Evolutionary conservation across 2,888 invertebrate species (phyloP), one percentile per base, ranked within the genome.

Genomic region (Gortyna flavago): DNA sequence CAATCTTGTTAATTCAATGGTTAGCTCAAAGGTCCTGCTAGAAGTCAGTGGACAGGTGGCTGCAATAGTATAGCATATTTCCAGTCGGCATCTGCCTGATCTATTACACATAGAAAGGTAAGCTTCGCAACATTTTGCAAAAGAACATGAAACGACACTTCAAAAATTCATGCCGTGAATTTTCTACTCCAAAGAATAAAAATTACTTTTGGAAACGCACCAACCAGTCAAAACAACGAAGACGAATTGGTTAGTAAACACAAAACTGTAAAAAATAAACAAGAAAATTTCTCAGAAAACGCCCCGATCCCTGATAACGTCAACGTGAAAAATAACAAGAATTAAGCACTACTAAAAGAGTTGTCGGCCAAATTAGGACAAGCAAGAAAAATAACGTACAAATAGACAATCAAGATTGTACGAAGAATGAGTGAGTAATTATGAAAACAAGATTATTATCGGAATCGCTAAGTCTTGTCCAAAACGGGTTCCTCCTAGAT

Each of bases 371-470:
- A 94, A 94, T 95, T 94, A 95, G 94, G 93, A 90, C 91, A 91
- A 92, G 88, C 87, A 92, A 93, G 94, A 95, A 94, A 95, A 94
- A 95, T 95, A 94, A 93, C 94, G 90, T 94, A 96, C 95, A 95
- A 96, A 96, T 94, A 95, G 92, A 91, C 89, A 88, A 96, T 96
- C 95, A 95, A 95, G 96, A 95, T 96, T 94, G 94, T 94, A 93
- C 91, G 93, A 95, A 94, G 94, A 94, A 96, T 95, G 94, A 94
- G 91, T 93, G 91, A 93, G 95, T 96, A 95, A 96, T 96, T 96
- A 96, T 96, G 94, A 95, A 94, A 95, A 96, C 95, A 95, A 96
- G 96, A 96, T 96, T 95, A 95, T 94, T 96, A 96, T 96, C 96
- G 91, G 93, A 95, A 95, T 95, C 91, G 92, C 93, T 94, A 95